Evolutionary conservation across 1,140 invertebrate genomes (phyloP), one percentile per base, ranked within the genome.

Genomic region (Drosophila sturtevanti): DNA sequence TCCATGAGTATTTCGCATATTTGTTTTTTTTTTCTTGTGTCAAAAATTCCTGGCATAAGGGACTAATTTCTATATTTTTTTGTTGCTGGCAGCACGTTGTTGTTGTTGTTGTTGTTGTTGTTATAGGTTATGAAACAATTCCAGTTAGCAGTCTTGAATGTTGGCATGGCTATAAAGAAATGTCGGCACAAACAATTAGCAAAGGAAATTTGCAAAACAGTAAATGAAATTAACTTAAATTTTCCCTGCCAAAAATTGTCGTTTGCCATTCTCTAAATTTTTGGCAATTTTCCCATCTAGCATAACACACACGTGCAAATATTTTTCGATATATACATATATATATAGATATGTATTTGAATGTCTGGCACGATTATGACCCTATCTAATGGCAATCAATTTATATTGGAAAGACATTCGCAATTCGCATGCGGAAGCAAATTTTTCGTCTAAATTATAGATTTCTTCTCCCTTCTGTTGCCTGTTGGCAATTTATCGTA

Each of bases 361-460:
- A 59, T 69, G 70, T 18, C 16, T 31, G 67, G 41, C 64, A 35
- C 58, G 80, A 80, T 80, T 70, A 69, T 79, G 22, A 58, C 70
- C 79, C 59, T 75, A 78, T 87, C 75, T 87, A 63, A 65, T 65
- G 54, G 64, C 81, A 87, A 62, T 81, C 67, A 56, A 72, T 78
- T 56, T 81, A 71, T 75, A 79, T 77, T 71, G 71, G 68, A 35
- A 70, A 65, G 62, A 48, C 70, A 56, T 81, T 86, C 63, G 71
- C 58, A 34, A 56, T 48, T 56, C 54, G 54, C 14, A 65, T 58
- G 75, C 82, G 82, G 82, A 86, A 87, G 77, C 79, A 77, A 86
- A 87, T 86, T 89, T 21, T 86, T 89, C 18, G 79, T 87, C 84
- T 79, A 89, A 89, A 87, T 89, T 87, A 87, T 87, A 87, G 75